These are phyloP conservation scores for Dermatemys mawii DNA, from an alignment of 2,113 vertebrate genomes.

Conservation along the genomic window DNA sequence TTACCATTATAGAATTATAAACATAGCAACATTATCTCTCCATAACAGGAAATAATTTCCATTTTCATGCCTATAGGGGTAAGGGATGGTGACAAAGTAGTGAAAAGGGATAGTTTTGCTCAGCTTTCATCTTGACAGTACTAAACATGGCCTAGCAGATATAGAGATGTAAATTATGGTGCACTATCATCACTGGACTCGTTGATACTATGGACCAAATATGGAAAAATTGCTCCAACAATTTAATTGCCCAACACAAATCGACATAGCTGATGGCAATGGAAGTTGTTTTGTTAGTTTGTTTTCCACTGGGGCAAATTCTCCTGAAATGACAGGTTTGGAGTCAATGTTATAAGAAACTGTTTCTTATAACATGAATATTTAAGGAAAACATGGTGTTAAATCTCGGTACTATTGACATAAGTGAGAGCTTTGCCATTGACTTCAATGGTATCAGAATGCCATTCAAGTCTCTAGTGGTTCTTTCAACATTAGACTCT, in stretches of 20 bases:
- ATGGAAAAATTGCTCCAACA: neutral
- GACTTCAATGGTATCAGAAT: neutral
- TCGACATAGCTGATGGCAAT: neutral
- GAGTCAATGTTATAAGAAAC: neutral
- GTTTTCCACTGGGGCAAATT: neutral
- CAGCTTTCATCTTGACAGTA: conserved; percentile 66
- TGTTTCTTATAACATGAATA: no score
- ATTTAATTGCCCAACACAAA: neutral
- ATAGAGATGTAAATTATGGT: conserved; percentile 59
- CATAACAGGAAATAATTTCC: conserved; percentile 57
- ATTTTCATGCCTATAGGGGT: conserved; percentile 67
- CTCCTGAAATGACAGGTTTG: neutral
- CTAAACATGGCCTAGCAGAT: conserved; percentile 39
- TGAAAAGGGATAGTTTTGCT: conserved; percentile 53
- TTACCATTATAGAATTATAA: conserved; percentile 73
- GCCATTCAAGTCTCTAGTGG: neutral
- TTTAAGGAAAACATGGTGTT: neutral
- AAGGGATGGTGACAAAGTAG: conserved; percentile 38
- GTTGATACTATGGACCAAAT: conserved; percentile 1
- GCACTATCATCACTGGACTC: conserved; percentile 33
- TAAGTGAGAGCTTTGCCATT: neutral
- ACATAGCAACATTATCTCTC: conserved; percentile 66
- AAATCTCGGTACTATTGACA: neutral
- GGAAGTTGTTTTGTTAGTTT: neutral
- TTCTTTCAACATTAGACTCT: neutral